A percentile compares a stretch with the other conserved stretches of the same genome.
phyloP scores from a whole-genome alignment of 2,888 invertebrate species.

The Eremobia ochroleuca region DNA sequence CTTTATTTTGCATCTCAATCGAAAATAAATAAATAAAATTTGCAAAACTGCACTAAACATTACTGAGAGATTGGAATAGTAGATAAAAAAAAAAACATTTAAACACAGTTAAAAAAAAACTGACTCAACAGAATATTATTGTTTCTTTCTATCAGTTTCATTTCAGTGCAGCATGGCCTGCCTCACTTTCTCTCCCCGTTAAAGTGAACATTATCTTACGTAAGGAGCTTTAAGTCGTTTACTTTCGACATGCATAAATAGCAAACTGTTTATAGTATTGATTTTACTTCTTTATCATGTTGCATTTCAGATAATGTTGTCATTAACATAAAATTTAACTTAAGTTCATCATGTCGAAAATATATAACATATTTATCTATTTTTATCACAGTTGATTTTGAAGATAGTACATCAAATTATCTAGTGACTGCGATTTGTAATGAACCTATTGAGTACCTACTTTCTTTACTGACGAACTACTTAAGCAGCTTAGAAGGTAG shows the following conservation, averaged over 20 bases:
- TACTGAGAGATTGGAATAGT: background rate
- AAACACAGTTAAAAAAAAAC: background rate
- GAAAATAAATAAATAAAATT: too few relatives aligned
- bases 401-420: background rate
- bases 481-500: background rate
- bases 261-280: constrained; percentile 23
- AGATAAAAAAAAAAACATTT: background rate
- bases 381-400: background rate
- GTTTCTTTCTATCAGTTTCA: constrained; percentile 23
- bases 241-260: constrained; percentile 64
- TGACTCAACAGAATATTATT: background rate
- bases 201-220: constrained; percentile 69
- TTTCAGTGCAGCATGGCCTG: constrained; percentile 53
- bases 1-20: background rate
- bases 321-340: background rate
- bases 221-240: constrained; percentile 63
- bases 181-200: constrained; percentile 72
- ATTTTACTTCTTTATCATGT: constrained; percentile 7
- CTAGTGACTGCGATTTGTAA: background rate
- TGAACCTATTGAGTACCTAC: background rate
- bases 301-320: background rate
- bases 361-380: background rate
- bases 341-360: background rate
- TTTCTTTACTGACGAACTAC: background rate
- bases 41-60: background rate